Conservation (phyloP, 2,113 vertebrate genomes). For the Zosterops pallidus region DNA sequence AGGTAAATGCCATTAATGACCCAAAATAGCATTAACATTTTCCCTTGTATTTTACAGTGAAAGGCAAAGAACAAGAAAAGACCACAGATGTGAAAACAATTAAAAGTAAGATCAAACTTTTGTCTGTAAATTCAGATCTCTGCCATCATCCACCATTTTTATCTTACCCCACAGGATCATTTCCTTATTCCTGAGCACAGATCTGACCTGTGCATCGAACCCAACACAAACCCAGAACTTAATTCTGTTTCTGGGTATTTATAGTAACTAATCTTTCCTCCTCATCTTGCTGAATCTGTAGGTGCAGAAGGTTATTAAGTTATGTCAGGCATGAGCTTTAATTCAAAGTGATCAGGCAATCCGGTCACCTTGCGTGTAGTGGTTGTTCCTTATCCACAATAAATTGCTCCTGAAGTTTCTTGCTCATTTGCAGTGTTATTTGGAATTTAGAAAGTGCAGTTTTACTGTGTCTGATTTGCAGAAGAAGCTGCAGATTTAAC, state of each 20-base stretch:
- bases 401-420: not conserved
- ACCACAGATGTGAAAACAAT: constrained; percentile 80
- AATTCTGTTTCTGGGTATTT: constrained; percentile 23
- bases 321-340: not conserved
- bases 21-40: constrained; percentile 3
- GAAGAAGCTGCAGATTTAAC: not conserved
- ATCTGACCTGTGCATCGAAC: not conserved
- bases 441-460: not conserved
- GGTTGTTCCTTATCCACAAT: not conserved
- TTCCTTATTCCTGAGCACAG: not conserved
- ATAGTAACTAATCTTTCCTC: not conserved
- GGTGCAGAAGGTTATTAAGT: constrained; percentile 8
- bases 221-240: not conserved
- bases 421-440: not conserved
- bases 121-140: not conserved
- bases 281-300: not conserved
- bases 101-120: constrained; percentile 81
- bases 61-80: constrained; percentile 93
- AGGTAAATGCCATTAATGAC: not conserved
- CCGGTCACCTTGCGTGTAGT: not conserved
- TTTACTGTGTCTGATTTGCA: not conserved
- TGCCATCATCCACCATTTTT: not conserved
- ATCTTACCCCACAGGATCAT: not conserved
- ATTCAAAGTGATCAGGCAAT: not conserved
- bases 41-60: constrained; percentile 80